Conservation (phyloP, 1,140 invertebrate species). For the Pristionchus pacificus region DNA sequence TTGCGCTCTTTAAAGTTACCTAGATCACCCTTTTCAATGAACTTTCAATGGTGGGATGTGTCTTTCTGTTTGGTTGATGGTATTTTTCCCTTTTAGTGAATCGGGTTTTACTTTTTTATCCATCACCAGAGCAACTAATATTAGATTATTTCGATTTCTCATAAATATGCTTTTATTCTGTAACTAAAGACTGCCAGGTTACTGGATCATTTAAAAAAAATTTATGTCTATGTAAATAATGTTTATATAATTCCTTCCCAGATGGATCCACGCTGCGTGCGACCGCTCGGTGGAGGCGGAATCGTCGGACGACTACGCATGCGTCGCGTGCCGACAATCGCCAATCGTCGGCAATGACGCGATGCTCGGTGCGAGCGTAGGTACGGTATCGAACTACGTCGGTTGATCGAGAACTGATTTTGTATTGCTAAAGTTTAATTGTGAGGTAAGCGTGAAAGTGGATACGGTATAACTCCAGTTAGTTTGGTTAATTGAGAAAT, state of each 20-base stretch:
- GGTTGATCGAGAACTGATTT: background rate
- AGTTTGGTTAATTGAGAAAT: background rate
- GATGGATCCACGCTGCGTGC: conserved; percentile 9
- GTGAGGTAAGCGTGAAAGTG: background rate
- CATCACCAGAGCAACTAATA: too few relatives aligned
- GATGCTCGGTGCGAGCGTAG: conserved; percentile 4
- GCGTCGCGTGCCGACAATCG: conserved; percentile 8
- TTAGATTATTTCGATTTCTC: too few relatives aligned
- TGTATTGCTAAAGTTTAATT: background rate
- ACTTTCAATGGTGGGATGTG: too few relatives aligned
- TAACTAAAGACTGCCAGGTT: too few relatives aligned
- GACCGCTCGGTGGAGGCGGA: conserved; percentile 7
- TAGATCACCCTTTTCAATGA: too few relatives aligned
- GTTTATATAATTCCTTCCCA: conserved; percentile 1
- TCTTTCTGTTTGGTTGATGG: too few relatives aligned
- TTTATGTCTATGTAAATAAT: background rate
- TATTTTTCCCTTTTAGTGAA: too few relatives aligned
- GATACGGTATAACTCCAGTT: background rate
- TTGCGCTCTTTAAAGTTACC: too few relatives aligned
- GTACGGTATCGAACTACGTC: background rate
- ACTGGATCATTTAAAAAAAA: background rate
- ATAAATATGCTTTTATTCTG: too few relatives aligned
- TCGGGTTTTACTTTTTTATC: too few relatives aligned
- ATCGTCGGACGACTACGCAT: background rate
- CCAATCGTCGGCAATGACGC: conserved; percentile 3